Conservation (phyloP, 53 echinoderm and acorn worm species). For the Stichopus horrens region DNA sequence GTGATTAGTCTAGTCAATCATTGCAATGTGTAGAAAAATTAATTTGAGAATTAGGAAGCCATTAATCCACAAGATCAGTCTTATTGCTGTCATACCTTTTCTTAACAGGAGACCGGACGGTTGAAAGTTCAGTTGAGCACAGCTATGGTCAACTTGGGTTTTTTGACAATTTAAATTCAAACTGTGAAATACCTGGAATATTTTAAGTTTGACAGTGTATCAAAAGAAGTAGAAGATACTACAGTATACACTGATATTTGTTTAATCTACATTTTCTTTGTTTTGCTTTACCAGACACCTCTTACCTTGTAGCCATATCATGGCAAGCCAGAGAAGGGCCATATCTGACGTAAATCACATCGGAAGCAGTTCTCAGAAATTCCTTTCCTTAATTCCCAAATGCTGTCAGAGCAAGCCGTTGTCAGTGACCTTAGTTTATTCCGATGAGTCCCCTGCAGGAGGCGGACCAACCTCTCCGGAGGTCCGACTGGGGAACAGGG, state of each 20-base stretch:
- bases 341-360: slow-evolving; percentile 78
- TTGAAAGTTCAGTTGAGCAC: too few relatives aligned
- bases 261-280: not conserved
- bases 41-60: too few relatives aligned
- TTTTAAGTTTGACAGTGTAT: too few relatives aligned
- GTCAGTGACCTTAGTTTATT: not conserved
- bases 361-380: slow-evolving; percentile 79
- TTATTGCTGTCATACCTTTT: too few relatives aligned
- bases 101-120: too few relatives aligned
- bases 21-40: too few relatives aligned
- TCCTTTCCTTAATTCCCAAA: slow-evolving; percentile 75
- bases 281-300: slow-evolving; percentile 62
- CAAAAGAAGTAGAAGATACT: too few relatives aligned
- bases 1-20: too few relatives aligned
- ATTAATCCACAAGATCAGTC: too few relatives aligned
- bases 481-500: slow-evolving; percentile 51
- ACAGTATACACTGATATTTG: not conserved
- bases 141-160: too few relatives aligned
- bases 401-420: slow-evolving; percentile 55
- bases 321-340: slow-evolving; percentile 92
- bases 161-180: too few relatives aligned
- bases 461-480: slow-evolving; percentile 4
- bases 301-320: slow-evolving; percentile 95
- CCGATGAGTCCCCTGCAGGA: not conserved
- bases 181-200: too few relatives aligned